Conservation (phyloP, 2,888 invertebrate species). For the Congeria kusceri region DNA sequence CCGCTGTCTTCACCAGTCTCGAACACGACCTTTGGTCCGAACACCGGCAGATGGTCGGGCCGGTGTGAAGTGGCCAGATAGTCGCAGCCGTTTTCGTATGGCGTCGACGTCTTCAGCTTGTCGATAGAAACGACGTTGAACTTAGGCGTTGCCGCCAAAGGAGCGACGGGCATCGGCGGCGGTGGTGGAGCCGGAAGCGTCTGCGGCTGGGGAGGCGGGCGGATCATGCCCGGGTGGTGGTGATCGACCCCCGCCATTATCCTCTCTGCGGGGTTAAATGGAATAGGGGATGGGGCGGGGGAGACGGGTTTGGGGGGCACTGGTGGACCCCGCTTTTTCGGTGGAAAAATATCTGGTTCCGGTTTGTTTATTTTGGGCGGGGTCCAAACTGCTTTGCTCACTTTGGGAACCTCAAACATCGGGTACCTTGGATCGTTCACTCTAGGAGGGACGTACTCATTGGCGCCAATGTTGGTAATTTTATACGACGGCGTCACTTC, state of each 20-base stretch:
- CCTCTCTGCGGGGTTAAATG: slow-evolving; percentile 29
- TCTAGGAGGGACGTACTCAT: slow-evolving; percentile 52
- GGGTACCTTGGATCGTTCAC: slow-evolving; percentile 57
- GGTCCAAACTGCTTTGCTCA: slow-evolving; percentile 19
- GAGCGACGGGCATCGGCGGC: slow-evolving; percentile 60
- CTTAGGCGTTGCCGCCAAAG: slow-evolving; percentile 6
- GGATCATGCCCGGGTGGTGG: slow-evolving; percentile 60
- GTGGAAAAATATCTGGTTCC: slow-evolving; percentile 15
- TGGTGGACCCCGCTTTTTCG: slow-evolving; percentile 30
- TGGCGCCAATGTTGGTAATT: slow-evolving; percentile 29
- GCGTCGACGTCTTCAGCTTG: slow-evolving; percentile 34
- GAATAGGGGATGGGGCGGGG: slow-evolving; percentile 33
- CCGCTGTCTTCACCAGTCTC: slow-evolving; percentile 49
- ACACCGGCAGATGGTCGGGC: slow-evolving; percentile 69
- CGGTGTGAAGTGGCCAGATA: slow-evolving; percentile 24
- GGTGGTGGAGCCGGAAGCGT: slow-evolving; percentile 56
- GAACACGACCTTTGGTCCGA: slow-evolving; percentile 69
- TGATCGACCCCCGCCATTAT: slow-evolving; percentile 26
- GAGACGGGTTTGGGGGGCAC: slow-evolving; percentile 52
- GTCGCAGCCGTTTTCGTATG: slow-evolving; percentile 9
- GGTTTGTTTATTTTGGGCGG: slow-evolving; percentile 33
- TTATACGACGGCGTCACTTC: slow-evolving; percentile 54
- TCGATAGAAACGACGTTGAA: slow-evolving; percentile 30
- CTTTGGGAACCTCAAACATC: slow-evolving; percentile 57
- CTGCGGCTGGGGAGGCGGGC: slow-evolving; percentile 44